Conservation (phyloP, 1,140 invertebrate genomes). For the Palaemon carinicauda region DNA sequence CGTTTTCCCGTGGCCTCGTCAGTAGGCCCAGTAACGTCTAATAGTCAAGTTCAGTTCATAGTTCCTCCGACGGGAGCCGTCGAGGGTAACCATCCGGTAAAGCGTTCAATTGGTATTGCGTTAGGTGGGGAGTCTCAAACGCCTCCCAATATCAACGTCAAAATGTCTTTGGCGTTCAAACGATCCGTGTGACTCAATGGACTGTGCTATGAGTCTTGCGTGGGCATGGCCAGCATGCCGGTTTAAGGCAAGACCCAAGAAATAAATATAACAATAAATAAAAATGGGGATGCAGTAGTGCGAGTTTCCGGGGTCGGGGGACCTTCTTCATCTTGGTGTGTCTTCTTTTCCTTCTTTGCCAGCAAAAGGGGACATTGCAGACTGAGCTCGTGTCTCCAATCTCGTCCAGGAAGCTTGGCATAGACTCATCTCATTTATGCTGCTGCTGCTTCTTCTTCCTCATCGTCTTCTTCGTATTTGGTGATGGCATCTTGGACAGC, state of each 20-base stretch:
- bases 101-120: too few relatives aligned
- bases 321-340: background rate
- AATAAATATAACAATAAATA: background rate
- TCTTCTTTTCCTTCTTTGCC: background rate
- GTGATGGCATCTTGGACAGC: slow-evolving; percentile 6
- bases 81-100: too few relatives aligned
- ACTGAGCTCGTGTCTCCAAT: too few relatives aligned
- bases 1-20: background rate
- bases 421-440: too few relatives aligned
- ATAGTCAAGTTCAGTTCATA: too few relatives aligned
- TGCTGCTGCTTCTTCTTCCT: too few relatives aligned
- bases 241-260: background rate
- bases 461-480: background rate
- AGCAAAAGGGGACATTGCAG: too few relatives aligned
- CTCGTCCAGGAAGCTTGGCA: too few relatives aligned
- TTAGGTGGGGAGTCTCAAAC: background rate
- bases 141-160: background rate
- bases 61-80: too few relatives aligned
- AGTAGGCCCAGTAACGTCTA: background rate
- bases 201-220: background rate
- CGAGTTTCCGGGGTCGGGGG: background rate
- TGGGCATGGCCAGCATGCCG: background rate
- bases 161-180: background rate
- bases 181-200: background rate
- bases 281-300: slow-evolving; percentile 11